Percentiles rank a stretch among this genome's conserved stretches.
These are phyloP conservation scores for Castor canadensis DNA, from an alignment of 2,113 vertebrate genomes.

Conservation along the genomic window DNA sequence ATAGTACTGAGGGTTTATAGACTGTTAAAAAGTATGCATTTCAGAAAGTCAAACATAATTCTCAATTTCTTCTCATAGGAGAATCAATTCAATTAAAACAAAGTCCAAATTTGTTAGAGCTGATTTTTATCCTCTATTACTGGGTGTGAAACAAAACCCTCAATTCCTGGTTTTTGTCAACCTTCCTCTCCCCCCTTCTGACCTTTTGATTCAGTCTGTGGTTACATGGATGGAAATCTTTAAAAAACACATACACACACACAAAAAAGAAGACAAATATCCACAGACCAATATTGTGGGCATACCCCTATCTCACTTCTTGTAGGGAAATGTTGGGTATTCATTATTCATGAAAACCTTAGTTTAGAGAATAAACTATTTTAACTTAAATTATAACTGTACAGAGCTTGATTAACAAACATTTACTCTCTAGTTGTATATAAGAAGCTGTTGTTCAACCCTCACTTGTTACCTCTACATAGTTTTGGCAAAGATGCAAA, in stretches of 20 bases:
- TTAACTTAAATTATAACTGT: slow-evolving; percentile 48
- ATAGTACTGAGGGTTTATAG: slow-evolving; percentile 25
- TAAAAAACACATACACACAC: no score
- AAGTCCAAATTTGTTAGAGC: slow-evolving; percentile 41
- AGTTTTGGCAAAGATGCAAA: neutral
- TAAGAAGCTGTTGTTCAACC: neutral
- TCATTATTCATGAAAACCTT: slow-evolving; percentile 18
- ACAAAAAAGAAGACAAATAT: slow-evolving; percentile 45
- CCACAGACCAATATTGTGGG: neutral
- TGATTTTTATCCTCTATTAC: slow-evolving; percentile 39
- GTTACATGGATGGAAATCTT: neutral
- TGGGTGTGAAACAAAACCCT: neutral
- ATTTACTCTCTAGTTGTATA: neutral
- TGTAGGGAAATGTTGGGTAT: neutral
- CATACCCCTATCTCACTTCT: neutral
- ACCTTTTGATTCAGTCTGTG: no score
- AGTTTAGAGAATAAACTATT: slow-evolving; percentile 26
- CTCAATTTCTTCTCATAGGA: slow-evolving; percentile 58
- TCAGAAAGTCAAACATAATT: slow-evolving; percentile 64
- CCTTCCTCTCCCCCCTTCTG: no score
- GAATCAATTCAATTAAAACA: slow-evolving; percentile 64
- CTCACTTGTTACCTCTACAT: slow-evolving; percentile 31
- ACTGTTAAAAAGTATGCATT: slow-evolving; percentile 63
- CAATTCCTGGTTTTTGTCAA: no score
- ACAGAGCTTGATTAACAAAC: slow-evolving; percentile 42